phyloP scores from a whole-genome alignment of 2,113 vertebrate genomes.

The Centropus unirufus region DNA sequence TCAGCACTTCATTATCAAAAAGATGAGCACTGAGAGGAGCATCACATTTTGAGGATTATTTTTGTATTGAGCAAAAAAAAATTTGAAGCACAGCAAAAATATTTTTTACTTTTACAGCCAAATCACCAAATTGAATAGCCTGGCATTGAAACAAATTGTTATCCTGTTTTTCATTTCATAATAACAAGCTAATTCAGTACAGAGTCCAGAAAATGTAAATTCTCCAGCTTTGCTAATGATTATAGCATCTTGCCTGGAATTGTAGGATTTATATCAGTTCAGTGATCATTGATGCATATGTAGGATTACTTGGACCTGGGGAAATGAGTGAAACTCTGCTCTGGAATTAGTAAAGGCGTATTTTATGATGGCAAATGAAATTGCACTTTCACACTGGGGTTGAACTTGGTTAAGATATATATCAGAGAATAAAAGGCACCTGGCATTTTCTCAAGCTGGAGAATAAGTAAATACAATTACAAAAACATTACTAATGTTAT shows the following conservation, averaged over 20 bases:
- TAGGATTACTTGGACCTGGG: not conserved
- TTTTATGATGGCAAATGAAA: not conserved
- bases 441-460: not conserved
- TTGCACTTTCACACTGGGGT: not conserved
- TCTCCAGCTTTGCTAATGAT: not conserved
- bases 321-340: not conserved
- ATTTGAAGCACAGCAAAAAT: not conserved
- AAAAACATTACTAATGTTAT: not conserved
- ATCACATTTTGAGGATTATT: not conserved
- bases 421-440: not conserved
- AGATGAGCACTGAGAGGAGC: not conserved
- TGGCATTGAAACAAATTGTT: not conserved
- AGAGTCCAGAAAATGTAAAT: not conserved
- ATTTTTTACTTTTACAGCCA: not conserved
- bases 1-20: not conserved
- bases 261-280: not conserved
- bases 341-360: not conserved
- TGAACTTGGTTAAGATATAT: not conserved
- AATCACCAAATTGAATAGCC: not conserved
- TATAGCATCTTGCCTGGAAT: not conserved
- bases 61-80: not conserved
- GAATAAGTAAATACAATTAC: not conserved
- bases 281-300: not conserved
- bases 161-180: not conserved
- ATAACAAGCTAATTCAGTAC: not conserved